Base-by-base conservation (phyloP, 2,888 invertebrate species). In the Tillus elongatus region DNA sequence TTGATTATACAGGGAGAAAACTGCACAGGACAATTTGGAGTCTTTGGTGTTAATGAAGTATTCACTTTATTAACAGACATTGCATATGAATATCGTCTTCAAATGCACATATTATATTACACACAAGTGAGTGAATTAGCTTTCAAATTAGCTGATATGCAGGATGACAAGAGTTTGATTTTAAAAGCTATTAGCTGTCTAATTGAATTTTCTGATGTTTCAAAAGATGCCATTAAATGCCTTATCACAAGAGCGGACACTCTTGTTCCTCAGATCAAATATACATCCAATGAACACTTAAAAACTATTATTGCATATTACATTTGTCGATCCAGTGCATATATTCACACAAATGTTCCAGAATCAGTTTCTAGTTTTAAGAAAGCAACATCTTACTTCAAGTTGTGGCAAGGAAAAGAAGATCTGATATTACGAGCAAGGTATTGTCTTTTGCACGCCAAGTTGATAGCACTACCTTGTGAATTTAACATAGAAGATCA, bases 51-150 rank as follows among this genome's bases (percentile, higher is more conserved):
- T 8, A 11, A 40, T 13, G 35, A 38, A 36, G 14, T 47, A 6
- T 28, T 43, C n/a, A 39, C 40, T 28, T 30, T 52, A 4, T 36
- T 54, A 8, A 39, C 42, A 29, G 47, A 46, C 24, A 44, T 57
- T 16, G 55, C 50, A 1, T 44, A 45, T 27, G 56, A 58, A 43
- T 58, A 49, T 41, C 45, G 51, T 28, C 30, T 57, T 32, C 51
- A 58, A 15, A 47, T 47, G 31, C 45, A 48, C 40, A 45, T 41
- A n/a, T 36, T 50, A 2, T 45, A 50, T 37, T 37, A 43, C 32
- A 14, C 53, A 3, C 44, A 49, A 38, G 45, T 52, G 3, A 52
- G 54, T 43, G 40, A 49, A 35, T 16, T 54, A 24, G 47, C 53
- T 27, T 35, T 54, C 2, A 48, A 39, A 37, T 35, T 54, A 30